A percentile compares a stretch with the other conserved stretches of the same genome.
Conservation (phyloP, 2,797 vertebrate genomes). For the Sebastes goodei region DNA sequence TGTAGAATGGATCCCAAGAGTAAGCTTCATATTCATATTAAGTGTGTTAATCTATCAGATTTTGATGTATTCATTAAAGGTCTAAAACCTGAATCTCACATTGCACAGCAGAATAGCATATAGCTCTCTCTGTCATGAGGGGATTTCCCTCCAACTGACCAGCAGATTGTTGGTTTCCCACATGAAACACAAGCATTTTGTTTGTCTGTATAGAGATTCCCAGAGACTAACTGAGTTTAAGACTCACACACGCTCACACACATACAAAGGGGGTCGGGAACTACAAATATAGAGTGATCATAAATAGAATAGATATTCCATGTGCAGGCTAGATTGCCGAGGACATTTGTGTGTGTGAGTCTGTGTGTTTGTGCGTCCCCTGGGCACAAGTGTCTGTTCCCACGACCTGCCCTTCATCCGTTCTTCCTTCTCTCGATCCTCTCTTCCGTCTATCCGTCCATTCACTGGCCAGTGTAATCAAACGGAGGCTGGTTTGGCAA, state of each 20-base stretch:
- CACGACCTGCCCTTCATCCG: constrained; percentile 73
- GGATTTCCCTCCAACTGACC: constrained; percentile 48
- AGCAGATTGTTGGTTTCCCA: constrained; percentile 60
- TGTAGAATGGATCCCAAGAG: neutral
- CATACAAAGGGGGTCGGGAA: constrained; percentile 59
- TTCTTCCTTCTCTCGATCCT: constrained; percentile 51
- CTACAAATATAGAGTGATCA: constrained; percentile 68
- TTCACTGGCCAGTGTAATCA: constrained; percentile 59
- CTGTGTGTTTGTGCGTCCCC: constrained; percentile 58
- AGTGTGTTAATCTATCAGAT: neutral
- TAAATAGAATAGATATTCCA: constrained; percentile 72
- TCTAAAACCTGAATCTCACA: neutral
- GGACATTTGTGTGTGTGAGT: constrained; percentile 49
- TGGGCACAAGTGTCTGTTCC: constrained; percentile 75
- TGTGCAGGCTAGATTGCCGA: constrained; percentile 58
- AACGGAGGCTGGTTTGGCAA: constrained; percentile 47
- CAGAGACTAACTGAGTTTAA: constrained; percentile 62
- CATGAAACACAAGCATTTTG: constrained; percentile 42
- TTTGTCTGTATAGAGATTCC: constrained; percentile 66
- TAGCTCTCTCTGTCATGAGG: constrained; percentile 1
- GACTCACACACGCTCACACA: constrained; percentile 38
- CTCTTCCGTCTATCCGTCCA: constrained; percentile 44
- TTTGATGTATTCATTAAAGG: neutral
- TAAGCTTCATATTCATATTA: neutral
- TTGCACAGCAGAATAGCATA: neutral